Base-by-base conservation (phyloP, 2,797 vertebrate genomes). In the Etheostoma perlongum region DNA sequence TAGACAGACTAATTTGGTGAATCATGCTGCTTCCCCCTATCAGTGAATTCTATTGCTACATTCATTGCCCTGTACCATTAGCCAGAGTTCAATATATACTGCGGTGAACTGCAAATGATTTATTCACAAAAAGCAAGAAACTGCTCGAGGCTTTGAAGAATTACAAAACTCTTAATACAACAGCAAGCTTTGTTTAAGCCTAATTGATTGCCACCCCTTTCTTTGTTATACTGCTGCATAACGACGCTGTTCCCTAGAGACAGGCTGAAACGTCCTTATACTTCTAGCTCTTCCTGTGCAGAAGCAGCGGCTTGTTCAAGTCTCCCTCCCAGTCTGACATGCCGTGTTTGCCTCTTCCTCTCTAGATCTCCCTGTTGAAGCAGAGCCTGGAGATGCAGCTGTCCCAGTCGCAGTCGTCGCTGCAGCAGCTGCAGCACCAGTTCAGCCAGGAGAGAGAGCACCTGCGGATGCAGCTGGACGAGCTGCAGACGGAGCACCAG, bases 321-420 rank as follows among this genome's bases (percentile, higher is more conserved):
- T 27, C 7, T n/a, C 14, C 66, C 3, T 27, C 18, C 7, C 36
- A 4, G 66, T 67, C 7, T 30, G n/a, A 18, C 44, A 3, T 46
- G 11, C 9, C 7, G 40, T 5, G 1, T 52, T 0, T 4, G 16
- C 48, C 16, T 44, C 10, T 3, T 21, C 51, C 14, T 8, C 51
- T 49, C 18, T 2, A 99, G 98, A 99, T 99, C 90, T 98, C 97
- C 44, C 87, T 98, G 91, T 81, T 99, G 91, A 99, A 99, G 91
- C 98, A 99, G 93, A 99, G 97, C 60, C 94, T 99, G 94, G 98
- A 99, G 93, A 96, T 99, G 95, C 98, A 99, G 94, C 96, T 99
- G 81, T 98, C 97, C 23, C 97, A 99, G 93, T 99, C 98, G 2
- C 98, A 99, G 94, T 97, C 95, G 33, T 98, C 98, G 63, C 91